A percentile compares a stretch with the other conserved stretches of the same genome.
Conservation (phyloP, 1,140 invertebrate species). For the Drosophila sechellia region DNA sequence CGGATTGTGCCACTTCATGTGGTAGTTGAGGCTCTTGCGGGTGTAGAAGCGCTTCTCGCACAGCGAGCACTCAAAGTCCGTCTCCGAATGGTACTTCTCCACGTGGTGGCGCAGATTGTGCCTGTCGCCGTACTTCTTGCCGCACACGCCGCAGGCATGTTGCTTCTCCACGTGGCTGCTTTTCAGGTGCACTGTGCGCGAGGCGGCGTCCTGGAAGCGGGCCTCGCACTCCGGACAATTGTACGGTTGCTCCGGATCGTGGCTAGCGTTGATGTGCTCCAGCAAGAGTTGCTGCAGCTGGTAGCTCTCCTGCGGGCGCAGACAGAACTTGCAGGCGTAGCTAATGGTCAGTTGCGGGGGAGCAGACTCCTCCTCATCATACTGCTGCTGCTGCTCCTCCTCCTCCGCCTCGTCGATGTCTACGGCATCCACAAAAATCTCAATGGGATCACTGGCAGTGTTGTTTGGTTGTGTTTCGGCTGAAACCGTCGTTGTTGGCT, state of each 20-base stretch:
- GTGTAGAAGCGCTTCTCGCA: constrained; percentile 78
- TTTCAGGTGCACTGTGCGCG: constrained; percentile 76
- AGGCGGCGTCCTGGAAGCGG: constrained; percentile 75
- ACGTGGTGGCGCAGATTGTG: constrained; percentile 74
- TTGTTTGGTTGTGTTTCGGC: constrained; percentile 53
- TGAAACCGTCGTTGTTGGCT: constrained; percentile 49
- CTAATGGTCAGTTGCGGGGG: constrained; percentile 53
- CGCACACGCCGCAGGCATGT: constrained; percentile 66
- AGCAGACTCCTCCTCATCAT: constrained; percentile 6
- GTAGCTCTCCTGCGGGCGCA: constrained; percentile 62
- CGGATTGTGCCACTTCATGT: constrained; percentile 82
- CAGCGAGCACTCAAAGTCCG: constrained; percentile 73
- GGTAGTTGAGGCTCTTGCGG: constrained; percentile 77
- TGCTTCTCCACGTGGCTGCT: constrained; percentile 69
- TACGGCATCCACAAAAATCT: constrained; percentile 59
- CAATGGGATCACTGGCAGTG: constrained; percentile 64
- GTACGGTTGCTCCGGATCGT: constrained; percentile 70
- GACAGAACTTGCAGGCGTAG: constrained; percentile 76
- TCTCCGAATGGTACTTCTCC: constrained; percentile 80
- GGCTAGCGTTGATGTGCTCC: constrained; percentile 66
- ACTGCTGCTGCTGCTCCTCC: neutral
- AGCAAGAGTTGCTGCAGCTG: constrained; percentile 68
- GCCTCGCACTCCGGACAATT: constrained; percentile 73
- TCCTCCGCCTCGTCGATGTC: constrained; percentile 40
- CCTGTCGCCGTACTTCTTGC: constrained; percentile 80